Evolutionary conservation across 2,797 vertebrate species (phyloP), one percentile per base, ranked within the genome.

Genomic region (Malacoraja senta): DNA sequence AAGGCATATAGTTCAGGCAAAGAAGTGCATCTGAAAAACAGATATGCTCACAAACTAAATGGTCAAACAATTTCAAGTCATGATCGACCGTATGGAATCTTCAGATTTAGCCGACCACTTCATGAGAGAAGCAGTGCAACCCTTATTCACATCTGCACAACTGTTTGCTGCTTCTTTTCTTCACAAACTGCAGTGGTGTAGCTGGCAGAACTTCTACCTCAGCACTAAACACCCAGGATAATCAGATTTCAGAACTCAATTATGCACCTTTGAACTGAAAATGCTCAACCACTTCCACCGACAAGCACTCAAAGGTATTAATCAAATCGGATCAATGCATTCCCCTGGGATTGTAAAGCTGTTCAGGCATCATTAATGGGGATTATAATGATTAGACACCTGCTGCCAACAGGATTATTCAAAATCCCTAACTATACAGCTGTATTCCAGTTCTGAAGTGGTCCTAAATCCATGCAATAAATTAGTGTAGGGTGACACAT

Each of bases 361-460:
- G 79, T 90, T 93, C 86, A 19, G 74, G 58, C 93, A 92, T 77
- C 86, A 93, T 94, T 90, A 93, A 93, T 92, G 91, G 93, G 78
- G 93, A 94, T 94, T 94, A 93, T 84, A 93, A 91, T 74, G 71
- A 91, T 74, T 24, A 26, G 65, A 74, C 63, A 91, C 63, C 65
- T 91, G 90, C 74, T 91, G 24, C 21, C 90, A 91, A 44, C 68
- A 53, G 90, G 90, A 74, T 91, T 91, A 91, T 91, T 74, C 90
- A 74, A 91, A 91, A 91, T 91, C 90, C 19, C 68, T 74, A 68
- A 21, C 68, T 29, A 91, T 44, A 68, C 38, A 74, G 58, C 58
- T 17, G 38, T 15, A 53, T 72, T 91, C 26, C 32, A 91, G 17
- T 38, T 91, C n/a, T 72, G 68, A 38, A 26, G 90, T 35, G 10